phyloP scores from a whole-genome alignment of 2,888 invertebrate genomes.

The Cynaeus angustus region DNA sequence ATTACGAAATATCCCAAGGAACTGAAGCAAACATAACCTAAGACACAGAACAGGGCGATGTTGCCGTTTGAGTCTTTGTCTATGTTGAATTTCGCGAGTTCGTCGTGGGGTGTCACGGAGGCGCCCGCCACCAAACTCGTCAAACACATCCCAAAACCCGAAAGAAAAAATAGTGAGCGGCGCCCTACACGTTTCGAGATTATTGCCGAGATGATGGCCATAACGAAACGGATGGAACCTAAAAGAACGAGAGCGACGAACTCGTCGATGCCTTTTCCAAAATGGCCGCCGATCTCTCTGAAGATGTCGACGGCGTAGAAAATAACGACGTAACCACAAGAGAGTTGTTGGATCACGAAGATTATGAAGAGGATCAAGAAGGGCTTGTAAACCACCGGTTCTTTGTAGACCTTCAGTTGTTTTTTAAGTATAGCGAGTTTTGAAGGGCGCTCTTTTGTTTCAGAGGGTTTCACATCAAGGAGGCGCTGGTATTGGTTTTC shows the following conservation, averaged over 20 bases:
- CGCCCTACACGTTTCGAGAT: conserved; percentile 73
- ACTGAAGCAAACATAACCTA: conserved; percentile 74
- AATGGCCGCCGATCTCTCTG: conserved; percentile 70
- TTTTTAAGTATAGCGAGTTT: conserved; percentile 1
- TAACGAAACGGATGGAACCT: conserved; percentile 73
- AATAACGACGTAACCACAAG: conserved; percentile 75
- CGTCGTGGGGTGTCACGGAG: conserved; percentile 59
- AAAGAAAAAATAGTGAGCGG: conserved; percentile 72
- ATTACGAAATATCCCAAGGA: conserved; percentile 75
- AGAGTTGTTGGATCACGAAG: conserved; percentile 75
- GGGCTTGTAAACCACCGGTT: conserved; percentile 73
- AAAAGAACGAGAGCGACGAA: conserved; percentile 72
- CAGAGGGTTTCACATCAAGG: conserved; percentile 50
- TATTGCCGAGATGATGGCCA: conserved; percentile 72
- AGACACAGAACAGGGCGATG: conserved; percentile 70
- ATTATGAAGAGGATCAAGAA: conserved; percentile 71
- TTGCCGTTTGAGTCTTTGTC: conserved; percentile 65
- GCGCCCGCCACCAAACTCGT: conserved; percentile 70
- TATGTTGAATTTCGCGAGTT: conserved; percentile 59
- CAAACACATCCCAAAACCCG: conserved; percentile 74
- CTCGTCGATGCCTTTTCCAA: conserved; percentile 70
- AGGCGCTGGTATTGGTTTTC: conserved; percentile 57
- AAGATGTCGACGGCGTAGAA: conserved; percentile 76
- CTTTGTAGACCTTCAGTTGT: conserved; percentile 57
- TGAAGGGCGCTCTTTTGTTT: not conserved